Percentiles rank a stretch among this genome's conserved stretches.
These are phyloP conservation scores for Origma solitaria DNA, from an alignment of 2,113 vertebrate species.

Conservation along the genomic window DNA sequence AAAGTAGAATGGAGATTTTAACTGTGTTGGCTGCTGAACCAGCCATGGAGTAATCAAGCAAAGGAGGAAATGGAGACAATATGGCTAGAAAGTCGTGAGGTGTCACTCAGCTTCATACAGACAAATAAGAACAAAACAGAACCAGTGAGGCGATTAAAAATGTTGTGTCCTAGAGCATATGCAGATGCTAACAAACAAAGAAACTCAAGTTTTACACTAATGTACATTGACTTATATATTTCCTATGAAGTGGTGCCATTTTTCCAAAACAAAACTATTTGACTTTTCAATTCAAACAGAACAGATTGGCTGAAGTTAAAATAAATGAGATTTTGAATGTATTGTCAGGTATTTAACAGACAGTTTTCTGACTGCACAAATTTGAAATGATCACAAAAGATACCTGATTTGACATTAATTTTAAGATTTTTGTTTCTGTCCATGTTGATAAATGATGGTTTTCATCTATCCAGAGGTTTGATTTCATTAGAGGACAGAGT, in stretches of 20 bases:
- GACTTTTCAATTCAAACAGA: neutral
- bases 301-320: neutral
- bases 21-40: neutral
- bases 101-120: neutral
- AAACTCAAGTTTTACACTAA: neutral
- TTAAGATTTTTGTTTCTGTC: neutral
- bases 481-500: neutral
- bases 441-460: neutral
- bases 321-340: neutral
- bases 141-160: neutral
- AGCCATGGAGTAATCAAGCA: neutral
- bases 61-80: neutral
- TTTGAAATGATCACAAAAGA: neutral
- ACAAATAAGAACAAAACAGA: neutral
- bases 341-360: neutral
- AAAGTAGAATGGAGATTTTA: neutral
- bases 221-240: neutral
- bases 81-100: neutral
- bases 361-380: neutral
- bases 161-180: neutral
- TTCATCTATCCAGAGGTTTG: neutral
- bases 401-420: neutral
- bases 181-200: neutral
- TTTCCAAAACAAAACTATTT: neutral
- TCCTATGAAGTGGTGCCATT: neutral